Evolutionary conservation across 2,113 vertebrate genomes (phyloP).

Genomic region (Halcyon malimbica): DNA sequence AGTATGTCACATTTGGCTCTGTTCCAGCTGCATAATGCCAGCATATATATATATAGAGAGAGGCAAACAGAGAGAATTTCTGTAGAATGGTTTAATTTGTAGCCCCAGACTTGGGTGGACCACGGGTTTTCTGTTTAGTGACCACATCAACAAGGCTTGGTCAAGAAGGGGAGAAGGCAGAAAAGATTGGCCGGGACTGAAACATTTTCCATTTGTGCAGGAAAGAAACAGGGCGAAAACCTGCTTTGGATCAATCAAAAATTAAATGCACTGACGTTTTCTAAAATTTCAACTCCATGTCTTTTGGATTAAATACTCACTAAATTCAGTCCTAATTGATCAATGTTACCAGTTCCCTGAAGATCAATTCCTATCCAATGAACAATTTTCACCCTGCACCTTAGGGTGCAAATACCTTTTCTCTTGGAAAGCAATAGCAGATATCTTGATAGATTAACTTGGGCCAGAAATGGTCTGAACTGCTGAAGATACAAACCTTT

Average conservation of each 20-base stretch:
- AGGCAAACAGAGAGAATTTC: not conserved
- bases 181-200: not conserved
- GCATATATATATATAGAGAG: not conserved
- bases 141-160: not conserved
- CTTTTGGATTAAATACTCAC: not conserved
- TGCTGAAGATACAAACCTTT: not conserved
- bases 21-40: not conserved
- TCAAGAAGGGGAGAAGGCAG: not conserved
- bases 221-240: not conserved
- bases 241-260: not conserved
- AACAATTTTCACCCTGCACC: not conserved
- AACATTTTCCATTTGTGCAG: not conserved
- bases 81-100: not conserved
- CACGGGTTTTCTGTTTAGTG: not conserved
- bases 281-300: not conserved
- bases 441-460: not conserved
- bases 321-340: not conserved
- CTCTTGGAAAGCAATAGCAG: not conserved
- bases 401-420: not conserved
- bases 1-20: not conserved
- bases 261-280: not conserved
- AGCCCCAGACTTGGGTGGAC: not conserved
- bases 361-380: not conserved
- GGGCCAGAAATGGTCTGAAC: not conserved
- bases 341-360: not conserved